Percentiles rank a stretch among this genome's conserved stretches.
These are phyloP conservation scores for Lepidothrix coronata DNA, from an alignment of 2,113 vertebrate genomes.

Conservation along the genomic window DNA sequence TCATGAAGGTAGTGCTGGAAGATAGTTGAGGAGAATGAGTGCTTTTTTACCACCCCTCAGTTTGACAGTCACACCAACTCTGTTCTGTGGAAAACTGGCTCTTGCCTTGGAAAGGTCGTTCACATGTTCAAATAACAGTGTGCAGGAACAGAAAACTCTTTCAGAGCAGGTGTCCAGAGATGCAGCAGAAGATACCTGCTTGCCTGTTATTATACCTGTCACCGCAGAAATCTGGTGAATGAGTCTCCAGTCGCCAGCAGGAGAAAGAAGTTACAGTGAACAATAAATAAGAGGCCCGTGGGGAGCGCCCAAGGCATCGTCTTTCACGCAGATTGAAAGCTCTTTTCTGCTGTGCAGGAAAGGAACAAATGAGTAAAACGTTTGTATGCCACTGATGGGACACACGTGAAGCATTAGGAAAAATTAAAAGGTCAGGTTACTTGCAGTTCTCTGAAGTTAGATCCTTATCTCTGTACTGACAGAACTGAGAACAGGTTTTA, in stretches of 20 bases:
- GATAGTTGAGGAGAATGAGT: background rate
- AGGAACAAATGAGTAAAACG: slow-evolving; percentile 9
- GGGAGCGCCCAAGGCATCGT: background rate
- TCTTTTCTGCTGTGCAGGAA: background rate
- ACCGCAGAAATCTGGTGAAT: background rate
- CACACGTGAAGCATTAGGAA: background rate
- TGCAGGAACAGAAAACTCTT: background rate
- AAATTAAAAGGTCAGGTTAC: slow-evolving; percentile 13
- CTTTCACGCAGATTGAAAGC: slow-evolving; percentile 2
- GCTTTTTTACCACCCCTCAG: background rate
- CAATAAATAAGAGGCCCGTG: background rate
- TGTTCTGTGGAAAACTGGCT: background rate
- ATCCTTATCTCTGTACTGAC: background rate
- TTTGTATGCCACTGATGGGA: background rate
- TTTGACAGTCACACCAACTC: background rate
- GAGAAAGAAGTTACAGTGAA: background rate
- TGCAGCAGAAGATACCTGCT: background rate
- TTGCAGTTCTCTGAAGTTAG: background rate
- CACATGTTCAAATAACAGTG: background rate
- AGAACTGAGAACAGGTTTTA: background rate
- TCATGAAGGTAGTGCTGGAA: background rate
- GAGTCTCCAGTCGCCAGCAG: background rate
- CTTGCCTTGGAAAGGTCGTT: background rate
- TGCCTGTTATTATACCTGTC: background rate
- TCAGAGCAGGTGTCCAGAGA: slow-evolving; percentile 30